Evolutionary conservation across 2,888 invertebrate genomes (phyloP).

Genomic region (Drosophila incognita): DNA sequence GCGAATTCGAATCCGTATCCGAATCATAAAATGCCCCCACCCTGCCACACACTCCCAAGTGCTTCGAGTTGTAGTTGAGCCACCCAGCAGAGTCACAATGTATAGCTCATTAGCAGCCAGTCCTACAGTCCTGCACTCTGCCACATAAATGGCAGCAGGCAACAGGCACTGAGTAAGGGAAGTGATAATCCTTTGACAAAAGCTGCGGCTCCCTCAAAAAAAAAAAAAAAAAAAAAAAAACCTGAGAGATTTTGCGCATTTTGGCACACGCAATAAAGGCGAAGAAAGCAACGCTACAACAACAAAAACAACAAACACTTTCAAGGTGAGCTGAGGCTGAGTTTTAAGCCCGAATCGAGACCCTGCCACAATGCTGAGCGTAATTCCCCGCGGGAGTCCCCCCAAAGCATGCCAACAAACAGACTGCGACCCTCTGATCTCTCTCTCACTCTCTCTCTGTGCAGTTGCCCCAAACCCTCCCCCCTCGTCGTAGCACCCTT

Average conservation of each 20-base stretch:
- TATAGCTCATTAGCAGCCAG: slow-evolving; percentile 55
- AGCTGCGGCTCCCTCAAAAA: slow-evolving; percentile 34
- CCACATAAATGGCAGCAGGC: neutral
- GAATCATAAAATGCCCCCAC: slow-evolving; percentile 16
- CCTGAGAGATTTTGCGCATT: slow-evolving; percentile 68
- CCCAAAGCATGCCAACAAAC: slow-evolving; percentile 56
- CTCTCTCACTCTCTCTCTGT: neutral
- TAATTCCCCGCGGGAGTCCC: slow-evolving; percentile 60
- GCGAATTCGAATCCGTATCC: slow-evolving; percentile 10
- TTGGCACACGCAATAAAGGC: slow-evolving; percentile 57
- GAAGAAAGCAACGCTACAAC: slow-evolving; percentile 39
- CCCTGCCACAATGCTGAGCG: slow-evolving; percentile 36
- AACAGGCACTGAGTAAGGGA: slow-evolving; percentile 33
- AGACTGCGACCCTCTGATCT: slow-evolving; percentile 16
- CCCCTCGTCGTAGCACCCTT: neutral
- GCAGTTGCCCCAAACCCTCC: neutral
- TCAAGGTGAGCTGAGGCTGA: slow-evolving; percentile 29
- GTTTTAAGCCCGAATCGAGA: slow-evolving; percentile 21
- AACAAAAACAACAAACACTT: slow-evolving; percentile 29
- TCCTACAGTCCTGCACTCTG: slow-evolving; percentile 7
- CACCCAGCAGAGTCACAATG: slow-evolving; percentile 30
- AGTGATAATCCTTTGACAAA: slow-evolving; percentile 81
- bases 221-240: slow-evolving; percentile 3
- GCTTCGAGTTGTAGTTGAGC: neutral
- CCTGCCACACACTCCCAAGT: neutral